Evolutionary conservation across 2,113 vertebrate species (phyloP).

Genomic region (Pantherophis guttatus): DNA sequence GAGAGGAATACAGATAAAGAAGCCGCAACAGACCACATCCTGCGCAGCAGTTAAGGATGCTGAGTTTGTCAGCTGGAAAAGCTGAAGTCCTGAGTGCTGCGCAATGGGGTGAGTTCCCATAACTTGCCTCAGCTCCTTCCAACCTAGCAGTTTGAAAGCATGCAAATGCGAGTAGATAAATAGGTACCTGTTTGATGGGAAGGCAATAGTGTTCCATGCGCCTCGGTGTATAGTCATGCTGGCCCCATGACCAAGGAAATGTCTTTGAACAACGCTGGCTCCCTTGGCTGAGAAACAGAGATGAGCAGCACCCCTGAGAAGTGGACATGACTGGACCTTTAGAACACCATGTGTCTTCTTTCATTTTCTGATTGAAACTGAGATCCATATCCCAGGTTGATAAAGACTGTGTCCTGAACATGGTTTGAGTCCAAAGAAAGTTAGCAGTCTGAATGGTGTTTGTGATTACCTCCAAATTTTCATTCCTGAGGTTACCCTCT

Average conservation of each 20-base stretch:
- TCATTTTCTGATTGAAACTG: neutral
- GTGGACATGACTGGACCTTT: neutral
- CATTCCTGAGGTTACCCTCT: neutral
- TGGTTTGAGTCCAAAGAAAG: neutral
- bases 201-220: neutral
- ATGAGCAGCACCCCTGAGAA: neutral
- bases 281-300: neutral
- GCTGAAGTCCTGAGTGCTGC: neutral
- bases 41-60: neutral
- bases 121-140: neutral
- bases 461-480: neutral
- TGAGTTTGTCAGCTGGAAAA: neutral
- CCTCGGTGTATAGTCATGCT: neutral
- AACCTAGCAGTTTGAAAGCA: neutral
- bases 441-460: neutral
- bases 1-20: neutral
- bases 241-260: neutral
- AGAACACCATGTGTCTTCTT: neutral
- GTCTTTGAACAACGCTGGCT: neutral
- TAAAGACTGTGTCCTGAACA: neutral
- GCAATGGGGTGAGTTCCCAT: neutral
- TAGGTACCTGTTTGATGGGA: neutral
- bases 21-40: neutral
- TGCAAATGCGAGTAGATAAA: neutral
- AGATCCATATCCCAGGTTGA: neutral